phyloP scores from a whole-genome alignment of 2,888 invertebrate species.

The Ptychoptera contaminata region DNA sequence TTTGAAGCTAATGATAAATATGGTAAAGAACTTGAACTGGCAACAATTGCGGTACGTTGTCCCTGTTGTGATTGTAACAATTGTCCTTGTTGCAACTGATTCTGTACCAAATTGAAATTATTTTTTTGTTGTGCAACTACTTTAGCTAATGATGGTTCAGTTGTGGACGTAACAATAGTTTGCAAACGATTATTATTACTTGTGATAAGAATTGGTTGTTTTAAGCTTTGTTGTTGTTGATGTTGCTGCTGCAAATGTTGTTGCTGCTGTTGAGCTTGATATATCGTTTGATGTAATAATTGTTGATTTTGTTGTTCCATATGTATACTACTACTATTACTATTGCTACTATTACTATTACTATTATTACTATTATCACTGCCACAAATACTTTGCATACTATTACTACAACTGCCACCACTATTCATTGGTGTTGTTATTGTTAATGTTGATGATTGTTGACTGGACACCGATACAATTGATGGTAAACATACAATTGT shows the following conservation, averaged over 20 bases:
- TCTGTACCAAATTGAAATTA: not conserved
- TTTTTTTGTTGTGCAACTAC: not conserved
- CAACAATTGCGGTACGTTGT: slow-evolving; percentile 10
- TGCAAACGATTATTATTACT: too few relatives aligned
- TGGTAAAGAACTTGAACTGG: slow-evolving; percentile 34
- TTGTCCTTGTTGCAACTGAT: not conserved
- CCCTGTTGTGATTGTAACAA: not conserved
- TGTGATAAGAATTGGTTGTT: too few relatives aligned
- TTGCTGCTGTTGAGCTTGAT: slow-evolving; percentile 12
- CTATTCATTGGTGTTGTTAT: not conserved
- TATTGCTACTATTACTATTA: too few relatives aligned
- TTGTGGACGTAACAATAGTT: too few relatives aligned
- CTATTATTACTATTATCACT: too few relatives aligned
- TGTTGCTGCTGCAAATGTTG: slow-evolving; percentile 9
- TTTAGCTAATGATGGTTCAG: too few relatives aligned
- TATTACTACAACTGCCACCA: not conserved
- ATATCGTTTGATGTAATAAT: slow-evolving; percentile 9
- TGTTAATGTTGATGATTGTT: slow-evolving; percentile 13
- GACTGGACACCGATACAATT: slow-evolving; percentile 20
- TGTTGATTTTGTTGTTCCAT: too few relatives aligned
- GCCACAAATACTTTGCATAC: not conserved
- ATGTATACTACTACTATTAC: too few relatives aligned
- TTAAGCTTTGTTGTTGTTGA: slow-evolving; percentile 14
- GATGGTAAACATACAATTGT: slow-evolving; percentile 36
- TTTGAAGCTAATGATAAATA: slow-evolving; percentile 34